Evolutionary conservation across 2,888 invertebrate species (phyloP), one percentile per base, ranked within the genome.

Genomic region (Dimorphilus gyrociliatus): DNA sequence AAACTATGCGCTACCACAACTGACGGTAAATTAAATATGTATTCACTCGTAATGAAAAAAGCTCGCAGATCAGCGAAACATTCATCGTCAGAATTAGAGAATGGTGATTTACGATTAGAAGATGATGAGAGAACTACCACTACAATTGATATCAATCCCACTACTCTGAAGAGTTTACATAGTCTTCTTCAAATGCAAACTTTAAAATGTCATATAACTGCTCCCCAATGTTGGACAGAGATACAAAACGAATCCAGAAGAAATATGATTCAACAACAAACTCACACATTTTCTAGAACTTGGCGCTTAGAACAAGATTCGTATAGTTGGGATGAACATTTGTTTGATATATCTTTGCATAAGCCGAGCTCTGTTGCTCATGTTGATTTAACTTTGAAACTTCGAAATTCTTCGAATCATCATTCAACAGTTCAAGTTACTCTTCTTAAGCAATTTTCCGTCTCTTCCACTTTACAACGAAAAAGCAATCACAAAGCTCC

Each of bases 221-320:
- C 85, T 3, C 84, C 86, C 0, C 77, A 82, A 3, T 86, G 85
- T 60, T 88, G 88, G 88, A 79, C 77, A 41, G 85, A 86, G 45
- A 71, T 86, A 48, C 81, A 85, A 45, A 85, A 85, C 40, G 82
- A 84, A 4, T 82, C 85, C 46, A 69, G 86, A 13, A 74, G 81
- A 21, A 81, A 85, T 57, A 81, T 85, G 2, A 62, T 77, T 32
- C 75, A 74, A 50, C 70, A 70, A 34, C 68, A 68, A 24, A 76
- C 81, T 48, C 72, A 74, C 41, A 81, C 80, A 4, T n/a, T n/a
- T n/a, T n/a, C n/a, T n/a, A 72, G 82, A 41, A 81, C 82, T 0
- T 88, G 85, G 84, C 70, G 85, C 30, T 67, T 85, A 16, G 81
- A 84, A 53, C 78, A 78, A 42, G 82, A 82, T 44, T 75, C 78